Evolutionary conservation across 2,888 invertebrate species (phyloP).

Genomic region (Uloborus plumipes): DNA sequence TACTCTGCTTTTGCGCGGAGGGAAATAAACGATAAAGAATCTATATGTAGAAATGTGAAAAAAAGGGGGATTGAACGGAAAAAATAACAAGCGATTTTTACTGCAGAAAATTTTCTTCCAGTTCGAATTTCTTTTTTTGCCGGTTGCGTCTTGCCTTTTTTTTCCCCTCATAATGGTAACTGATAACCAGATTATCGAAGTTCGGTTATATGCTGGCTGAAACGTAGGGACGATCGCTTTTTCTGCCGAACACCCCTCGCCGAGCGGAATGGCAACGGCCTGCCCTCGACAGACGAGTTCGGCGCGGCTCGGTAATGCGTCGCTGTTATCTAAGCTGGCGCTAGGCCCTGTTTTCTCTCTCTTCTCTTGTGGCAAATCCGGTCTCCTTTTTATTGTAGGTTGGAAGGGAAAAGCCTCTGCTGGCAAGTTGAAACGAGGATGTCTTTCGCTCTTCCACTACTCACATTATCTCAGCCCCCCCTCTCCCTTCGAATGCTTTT

Average conservation of each 20-base stretch:
- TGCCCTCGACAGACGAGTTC: slow-evolving; percentile 31
- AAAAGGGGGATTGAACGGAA: background rate
- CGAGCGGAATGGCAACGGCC: slow-evolving; percentile 29
- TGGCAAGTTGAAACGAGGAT: slow-evolving; percentile 29
- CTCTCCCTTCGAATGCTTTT: background rate
- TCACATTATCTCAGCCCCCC: slow-evolving; percentile 4
- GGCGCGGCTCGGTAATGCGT: slow-evolving; percentile 51
- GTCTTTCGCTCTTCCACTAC: slow-evolving; percentile 25
- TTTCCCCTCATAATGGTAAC: slow-evolving; percentile 39
- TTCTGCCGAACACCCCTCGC: slow-evolving; percentile 34
- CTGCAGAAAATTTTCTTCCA: slow-evolving; percentile 29
- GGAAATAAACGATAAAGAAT: slow-evolving; percentile 49
- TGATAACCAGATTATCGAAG: slow-evolving; percentile 59
- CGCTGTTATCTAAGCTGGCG: slow-evolving; percentile 61
- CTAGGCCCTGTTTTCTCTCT: slow-evolving; percentile 39
- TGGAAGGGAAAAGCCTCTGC: slow-evolving; percentile 14
- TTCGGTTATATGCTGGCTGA: slow-evolving; percentile 32
- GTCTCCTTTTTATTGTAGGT: slow-evolving; percentile 56
- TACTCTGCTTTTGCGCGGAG: slow-evolving; percentile 31
- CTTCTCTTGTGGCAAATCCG: slow-evolving; percentile 54
- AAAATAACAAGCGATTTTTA: slow-evolving; percentile 35
- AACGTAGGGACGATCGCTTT: slow-evolving; percentile 34
- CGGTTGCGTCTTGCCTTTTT: slow-evolving; percentile 19
- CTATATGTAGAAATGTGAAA: background rate
- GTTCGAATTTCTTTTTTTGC: slow-evolving; percentile 8